These are phyloP conservation scores for Zapus hudsonius DNA, from an alignment of 2,113 vertebrate species.

Conservation along the genomic window DNA sequence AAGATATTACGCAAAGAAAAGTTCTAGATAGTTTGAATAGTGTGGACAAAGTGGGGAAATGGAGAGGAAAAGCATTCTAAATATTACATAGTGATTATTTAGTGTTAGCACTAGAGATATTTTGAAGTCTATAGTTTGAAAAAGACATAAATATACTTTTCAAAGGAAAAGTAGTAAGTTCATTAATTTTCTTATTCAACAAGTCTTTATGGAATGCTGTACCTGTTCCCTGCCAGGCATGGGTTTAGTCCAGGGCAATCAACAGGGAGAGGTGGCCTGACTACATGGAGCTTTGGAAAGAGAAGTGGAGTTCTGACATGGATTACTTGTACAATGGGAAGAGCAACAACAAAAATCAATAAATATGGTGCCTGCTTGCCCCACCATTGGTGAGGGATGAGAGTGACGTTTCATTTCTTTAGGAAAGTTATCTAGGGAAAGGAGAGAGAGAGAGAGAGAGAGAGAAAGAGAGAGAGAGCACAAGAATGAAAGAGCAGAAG, in stretches of 20 bases:
- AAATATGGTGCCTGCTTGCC: background rate
- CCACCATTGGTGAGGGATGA: background rate
- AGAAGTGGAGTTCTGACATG: background rate
- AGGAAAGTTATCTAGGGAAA: background rate
- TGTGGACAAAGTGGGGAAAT: background rate
- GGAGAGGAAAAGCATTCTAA: background rate
- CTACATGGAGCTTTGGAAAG: background rate
- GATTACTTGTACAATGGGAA: background rate
- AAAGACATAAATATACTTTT: background rate
- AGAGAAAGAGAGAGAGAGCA: too few relatives aligned
- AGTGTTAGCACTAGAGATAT: background rate
- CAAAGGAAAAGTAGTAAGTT: background rate
- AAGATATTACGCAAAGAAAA: background rate
- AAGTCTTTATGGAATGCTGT: background rate
- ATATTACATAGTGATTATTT: background rate
- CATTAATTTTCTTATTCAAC: background rate
- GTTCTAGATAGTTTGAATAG: background rate
- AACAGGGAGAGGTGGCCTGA: background rate
- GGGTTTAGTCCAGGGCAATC: background rate
- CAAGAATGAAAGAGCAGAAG: too few relatives aligned
- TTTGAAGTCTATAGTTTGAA: constrained; percentile 18
- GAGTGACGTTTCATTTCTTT: background rate
- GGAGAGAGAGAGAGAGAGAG: background rate
- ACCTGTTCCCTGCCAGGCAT: background rate
- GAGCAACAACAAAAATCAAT: too few relatives aligned